Base-by-base conservation (phyloP, 2,888 invertebrate genomes). In the Sarcophaga variegata region DNA sequence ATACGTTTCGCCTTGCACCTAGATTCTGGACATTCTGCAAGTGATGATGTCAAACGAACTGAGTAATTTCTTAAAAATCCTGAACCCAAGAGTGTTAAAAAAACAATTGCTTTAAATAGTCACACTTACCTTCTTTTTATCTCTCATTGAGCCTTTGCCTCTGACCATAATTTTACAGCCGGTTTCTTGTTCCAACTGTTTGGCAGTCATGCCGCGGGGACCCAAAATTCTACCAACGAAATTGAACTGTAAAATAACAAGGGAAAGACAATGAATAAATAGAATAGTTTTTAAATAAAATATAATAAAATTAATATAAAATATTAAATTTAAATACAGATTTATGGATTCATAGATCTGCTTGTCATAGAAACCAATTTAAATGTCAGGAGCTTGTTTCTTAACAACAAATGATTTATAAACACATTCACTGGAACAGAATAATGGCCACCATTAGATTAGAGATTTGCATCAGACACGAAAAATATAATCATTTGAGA, bases 91-190 rank as follows among this genome's bases (percentile, higher is more conserved):
- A 10, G 37, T 37, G 37, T 37, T 37, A 37, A 37, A 37, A 37
- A 37, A 6, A 37, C 1, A 37, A 37, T 0, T 37, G 37, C 1
- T 37, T 6, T 37, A 37, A 37, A 37, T 27, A 64, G 12, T 20
- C 2, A 75, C 3, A 92, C 94, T 95, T 95, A 99, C 99, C 98
- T 99, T 99, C 95, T 98, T 98, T 95, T 99, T 99, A 94, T 99
- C 99, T 94, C 99, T 95, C 99, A 99, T 99, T 86, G 99, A 99
- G 89, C 99, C 99, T 94, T 98, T 98, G 93, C 99, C 99, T 95
- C 99, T 96, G 92, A 99, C 99, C 99, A 99, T 99, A 93, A 99
- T 99, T 96, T 99, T 99, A 95, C 99, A 99, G 91, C 99, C 99
- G 91, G 99, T 99, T 95, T 99, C 99, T 95, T 99, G 98, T 95